These are phyloP conservation scores for Pantala flavescens DNA, from an alignment of 1,140 invertebrate species.

Conservation along the genomic window DNA sequence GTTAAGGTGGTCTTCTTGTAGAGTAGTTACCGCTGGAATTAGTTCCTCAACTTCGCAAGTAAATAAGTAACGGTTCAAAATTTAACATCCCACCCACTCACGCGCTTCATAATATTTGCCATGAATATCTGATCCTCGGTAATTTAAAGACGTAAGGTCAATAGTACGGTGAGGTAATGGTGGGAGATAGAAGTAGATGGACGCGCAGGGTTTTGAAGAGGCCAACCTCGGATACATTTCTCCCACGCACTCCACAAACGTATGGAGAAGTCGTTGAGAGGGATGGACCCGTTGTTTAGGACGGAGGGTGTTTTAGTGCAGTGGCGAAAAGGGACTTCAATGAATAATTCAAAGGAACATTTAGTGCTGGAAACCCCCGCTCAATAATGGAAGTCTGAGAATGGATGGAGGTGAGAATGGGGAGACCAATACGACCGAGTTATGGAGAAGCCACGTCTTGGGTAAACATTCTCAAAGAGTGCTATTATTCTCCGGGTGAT, in stretches of 20 bases:
- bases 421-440: neutral
- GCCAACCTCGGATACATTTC: no score
- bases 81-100: no score
- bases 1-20: no score
- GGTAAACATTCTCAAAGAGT: neutral
- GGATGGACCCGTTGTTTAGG: neutral
- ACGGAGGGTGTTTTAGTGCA: neutral
- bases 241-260: neutral
- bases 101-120: no score
- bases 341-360: conserved; percentile 5
- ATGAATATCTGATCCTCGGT: neutral
- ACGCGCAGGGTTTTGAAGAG: no score
- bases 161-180: no score
- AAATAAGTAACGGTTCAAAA: no score
- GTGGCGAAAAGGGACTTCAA: neutral
- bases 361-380: neutral
- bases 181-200: no score
- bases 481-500: conserved; percentile 8
- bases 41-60: no score
- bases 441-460: neutral
- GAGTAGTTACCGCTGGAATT: no score
- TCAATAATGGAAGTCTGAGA: conserved; percentile 1
- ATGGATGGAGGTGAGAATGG: neutral
- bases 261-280: neutral
- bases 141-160: neutral